These are phyloP conservation scores for Triplophysa dalaica DNA, from an alignment of 2,113 vertebrate species.

Conservation along the genomic window DNA sequence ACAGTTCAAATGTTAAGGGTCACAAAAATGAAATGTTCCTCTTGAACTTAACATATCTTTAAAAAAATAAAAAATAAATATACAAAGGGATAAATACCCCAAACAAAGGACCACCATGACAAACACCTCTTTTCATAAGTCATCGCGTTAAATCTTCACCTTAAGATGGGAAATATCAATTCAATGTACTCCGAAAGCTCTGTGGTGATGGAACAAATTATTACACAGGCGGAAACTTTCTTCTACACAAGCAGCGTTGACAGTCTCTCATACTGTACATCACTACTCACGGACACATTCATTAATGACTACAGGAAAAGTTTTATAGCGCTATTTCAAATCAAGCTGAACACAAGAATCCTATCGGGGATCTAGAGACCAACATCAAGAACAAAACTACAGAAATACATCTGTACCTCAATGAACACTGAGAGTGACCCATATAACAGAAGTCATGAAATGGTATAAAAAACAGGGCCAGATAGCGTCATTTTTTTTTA, in stretches of 20 bases:
- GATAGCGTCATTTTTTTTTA: conserved; percentile 26
- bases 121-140: too few species aligned
- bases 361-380: neutral
- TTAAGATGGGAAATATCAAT: neutral
- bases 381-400: too few species aligned
- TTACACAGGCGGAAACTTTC: neutral
- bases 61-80: too few species aligned
- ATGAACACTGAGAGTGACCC: neutral
- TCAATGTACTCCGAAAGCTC: neutral
- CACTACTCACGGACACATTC: neutral
- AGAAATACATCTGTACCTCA: neutral
- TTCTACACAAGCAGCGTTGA: neutral
- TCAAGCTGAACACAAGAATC: neutral
- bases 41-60: too few species aligned
- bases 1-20: too few species aligned
- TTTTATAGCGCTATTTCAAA: conserved; percentile 35
- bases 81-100: too few species aligned
- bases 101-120: too few species aligned
- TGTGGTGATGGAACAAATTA: neutral
- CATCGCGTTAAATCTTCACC: neutral
- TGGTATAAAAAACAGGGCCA: neutral
- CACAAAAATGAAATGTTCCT: too few species aligned
- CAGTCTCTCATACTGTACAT: conserved; percentile 3
- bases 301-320: conserved; percentile 11
- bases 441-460: neutral